phyloP scores from a whole-genome alignment of 2,888 invertebrate species.

The Agrotis segetum region DNA sequence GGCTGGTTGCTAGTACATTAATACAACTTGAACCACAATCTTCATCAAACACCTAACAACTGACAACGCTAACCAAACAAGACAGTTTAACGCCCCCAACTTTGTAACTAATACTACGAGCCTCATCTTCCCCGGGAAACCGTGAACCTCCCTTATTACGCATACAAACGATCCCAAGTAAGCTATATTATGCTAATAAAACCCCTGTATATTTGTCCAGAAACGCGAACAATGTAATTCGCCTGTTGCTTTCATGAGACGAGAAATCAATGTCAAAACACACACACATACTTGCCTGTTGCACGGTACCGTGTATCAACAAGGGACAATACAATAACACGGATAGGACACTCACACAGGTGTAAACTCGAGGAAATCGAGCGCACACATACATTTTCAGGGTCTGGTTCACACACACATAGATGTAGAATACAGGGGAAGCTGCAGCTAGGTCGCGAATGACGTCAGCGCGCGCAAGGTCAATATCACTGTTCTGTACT shows the following conservation, averaged over 20 bases:
- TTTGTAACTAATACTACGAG: conserved; percentile 31
- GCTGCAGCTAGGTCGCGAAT: conserved; percentile 91
- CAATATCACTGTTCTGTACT: conserved; percentile 84
- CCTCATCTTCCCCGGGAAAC: conserved; percentile 16
- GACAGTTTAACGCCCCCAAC: conserved; percentile 45
- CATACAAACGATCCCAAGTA: conserved; percentile 44
- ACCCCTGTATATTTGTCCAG: conserved; percentile 55
- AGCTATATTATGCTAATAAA: conserved; percentile 63
- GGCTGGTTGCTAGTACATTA: not conserved
- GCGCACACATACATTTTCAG: conserved; percentile 80
- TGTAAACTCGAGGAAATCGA: conserved; percentile 56
- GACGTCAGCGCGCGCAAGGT: conserved; percentile 91
- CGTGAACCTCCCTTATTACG: conserved; percentile 38
- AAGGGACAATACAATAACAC: conserved; percentile 63
- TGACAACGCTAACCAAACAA: conserved; percentile 24
- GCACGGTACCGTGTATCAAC: conserved; percentile 70
- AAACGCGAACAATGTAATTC: conserved; percentile 65
- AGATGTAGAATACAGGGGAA: conserved; percentile 68
- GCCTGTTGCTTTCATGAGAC: conserved; percentile 81
- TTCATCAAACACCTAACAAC: conserved; percentile 5
- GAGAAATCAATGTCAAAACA: conserved; percentile 86
- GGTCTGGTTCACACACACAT: conserved; percentile 89
- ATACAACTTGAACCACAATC: conserved; percentile 1
- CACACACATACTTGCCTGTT: conserved; percentile 79
- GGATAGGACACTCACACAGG: conserved; percentile 52